These are phyloP conservation scores for Lophius americanus DNA, from an alignment of 2,797 vertebrate genomes.

Conservation along the genomic window DNA sequence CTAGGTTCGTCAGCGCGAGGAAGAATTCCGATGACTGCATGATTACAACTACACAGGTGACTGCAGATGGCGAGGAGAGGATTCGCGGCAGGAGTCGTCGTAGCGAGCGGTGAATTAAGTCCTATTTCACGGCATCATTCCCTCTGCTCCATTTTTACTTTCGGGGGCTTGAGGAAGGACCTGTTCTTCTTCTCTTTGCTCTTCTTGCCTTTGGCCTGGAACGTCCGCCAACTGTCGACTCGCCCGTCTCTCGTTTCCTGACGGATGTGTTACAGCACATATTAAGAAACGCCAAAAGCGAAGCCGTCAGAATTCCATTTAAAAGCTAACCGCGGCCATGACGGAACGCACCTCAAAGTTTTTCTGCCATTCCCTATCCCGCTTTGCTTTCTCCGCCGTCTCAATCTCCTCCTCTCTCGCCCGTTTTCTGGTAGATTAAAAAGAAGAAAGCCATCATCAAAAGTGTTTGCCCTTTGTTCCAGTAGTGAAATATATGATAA, in stretches of 20 bases:
- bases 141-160: conserved; percentile 99
- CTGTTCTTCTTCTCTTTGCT: conserved; percentile 96
- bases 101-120: conserved; percentile 49
- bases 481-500: background rate
- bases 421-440: conserved; percentile 85
- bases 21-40: conserved; percentile 35
- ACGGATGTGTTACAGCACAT: background rate
- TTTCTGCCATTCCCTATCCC: conserved; percentile 98
- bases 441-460: background rate
- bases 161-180: conserved; percentile 97
- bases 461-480: background rate
- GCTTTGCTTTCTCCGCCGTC: conserved; percentile 92
- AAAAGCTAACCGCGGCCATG: background rate
- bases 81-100: conserved; percentile 36
- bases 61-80: conserved; percentile 49
- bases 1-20: conserved; percentile 56
- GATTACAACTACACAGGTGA: conserved; percentile 44
- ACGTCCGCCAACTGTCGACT: conserved; percentile 97
- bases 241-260: conserved; percentile 97
- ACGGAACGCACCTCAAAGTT: conserved; percentile 92
- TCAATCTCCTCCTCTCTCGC: conserved; percentile 98
- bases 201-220: conserved; percentile 96
- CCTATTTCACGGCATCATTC: conserved; percentile 82
- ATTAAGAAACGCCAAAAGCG: background rate
- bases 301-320: background rate